Evolutionary conservation across 2,797 vertebrate genomes (phyloP).

Genomic region (Scarus forsteni): DNA sequence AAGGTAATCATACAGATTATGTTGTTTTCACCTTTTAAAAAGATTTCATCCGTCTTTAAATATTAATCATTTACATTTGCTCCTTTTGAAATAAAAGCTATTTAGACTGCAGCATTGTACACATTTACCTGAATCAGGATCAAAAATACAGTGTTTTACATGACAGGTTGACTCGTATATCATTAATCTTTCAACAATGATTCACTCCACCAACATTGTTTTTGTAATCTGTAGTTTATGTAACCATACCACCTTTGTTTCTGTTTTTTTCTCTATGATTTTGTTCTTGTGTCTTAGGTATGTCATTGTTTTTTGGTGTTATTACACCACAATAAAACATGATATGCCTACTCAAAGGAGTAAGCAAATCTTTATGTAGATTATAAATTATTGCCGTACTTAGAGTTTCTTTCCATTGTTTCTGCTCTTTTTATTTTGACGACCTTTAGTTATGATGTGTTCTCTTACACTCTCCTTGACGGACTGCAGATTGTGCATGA

Average conservation of each 20-base stretch:
- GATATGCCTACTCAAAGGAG: too few relatives aligned
- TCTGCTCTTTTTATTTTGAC: not conserved
- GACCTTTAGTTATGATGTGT: conserved; percentile 4
- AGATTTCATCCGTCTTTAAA: not conserved
- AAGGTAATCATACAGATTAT: conserved; percentile 83
- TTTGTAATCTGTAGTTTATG: too few relatives aligned
- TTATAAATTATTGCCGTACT: not conserved
- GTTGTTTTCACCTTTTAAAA: not conserved
- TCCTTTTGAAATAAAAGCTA: not conserved
- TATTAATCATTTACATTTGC: not conserved
- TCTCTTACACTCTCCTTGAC: conserved; percentile 12
- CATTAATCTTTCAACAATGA: too few relatives aligned
- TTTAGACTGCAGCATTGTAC: not conserved
- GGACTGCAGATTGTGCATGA: conserved; percentile 28
- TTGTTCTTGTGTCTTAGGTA: too few relatives aligned
- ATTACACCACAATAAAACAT: too few relatives aligned
- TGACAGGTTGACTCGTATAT: not conserved
- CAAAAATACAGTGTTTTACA: not conserved
- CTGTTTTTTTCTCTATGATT: too few relatives aligned
- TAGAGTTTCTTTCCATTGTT: not conserved
- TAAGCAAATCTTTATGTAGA: not conserved
- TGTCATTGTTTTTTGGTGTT: too few relatives aligned
- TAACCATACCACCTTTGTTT: too few relatives aligned
- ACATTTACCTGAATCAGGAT: not conserved
- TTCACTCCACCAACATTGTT: too few relatives aligned